Conservation (phyloP, 2,888 invertebrate genomes). For the Peribatodes rhomboidaria region DNA sequence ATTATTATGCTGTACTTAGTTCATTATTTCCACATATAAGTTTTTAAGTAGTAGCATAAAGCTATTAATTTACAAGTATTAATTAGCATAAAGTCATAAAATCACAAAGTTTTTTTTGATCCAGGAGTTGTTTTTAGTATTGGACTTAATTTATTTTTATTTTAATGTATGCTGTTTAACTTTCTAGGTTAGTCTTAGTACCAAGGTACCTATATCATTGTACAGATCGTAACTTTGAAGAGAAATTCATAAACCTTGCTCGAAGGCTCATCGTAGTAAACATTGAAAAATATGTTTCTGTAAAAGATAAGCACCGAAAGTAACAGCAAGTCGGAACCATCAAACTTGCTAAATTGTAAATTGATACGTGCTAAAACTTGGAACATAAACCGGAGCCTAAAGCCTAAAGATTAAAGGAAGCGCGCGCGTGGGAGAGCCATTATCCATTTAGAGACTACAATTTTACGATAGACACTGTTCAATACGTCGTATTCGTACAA, state of each 20-base stretch:
- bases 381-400: slow-evolving; percentile 6
- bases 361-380: slow-evolving; percentile 18
- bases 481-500: slow-evolving; percentile 22
- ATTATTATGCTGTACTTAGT: background rate
- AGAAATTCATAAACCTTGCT: background rate
- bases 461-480: slow-evolving; percentile 19
- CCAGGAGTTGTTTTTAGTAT: background rate
- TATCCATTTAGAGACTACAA: slow-evolving; percentile 26
- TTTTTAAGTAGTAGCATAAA: background rate
- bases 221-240: background rate
- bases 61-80: background rate
- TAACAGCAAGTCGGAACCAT: slow-evolving; percentile 7
- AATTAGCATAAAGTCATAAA: background rate
- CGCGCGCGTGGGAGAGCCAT: slow-evolving; percentile 27
- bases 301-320: slow-evolving; percentile 32
- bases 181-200: background rate
- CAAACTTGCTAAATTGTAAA: slow-evolving; percentile 23
- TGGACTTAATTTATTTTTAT: background rate
- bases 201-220: too few relatives aligned
- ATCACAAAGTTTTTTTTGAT: background rate
- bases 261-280: background rate
- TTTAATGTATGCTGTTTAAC: background rate
- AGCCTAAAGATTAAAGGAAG: slow-evolving; percentile 27
- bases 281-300: slow-evolving; percentile 26
- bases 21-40: background rate